Evolutionary conservation across 2,888 invertebrate genomes (phyloP).

Genomic region (Pseudanteris insignis): DNA sequence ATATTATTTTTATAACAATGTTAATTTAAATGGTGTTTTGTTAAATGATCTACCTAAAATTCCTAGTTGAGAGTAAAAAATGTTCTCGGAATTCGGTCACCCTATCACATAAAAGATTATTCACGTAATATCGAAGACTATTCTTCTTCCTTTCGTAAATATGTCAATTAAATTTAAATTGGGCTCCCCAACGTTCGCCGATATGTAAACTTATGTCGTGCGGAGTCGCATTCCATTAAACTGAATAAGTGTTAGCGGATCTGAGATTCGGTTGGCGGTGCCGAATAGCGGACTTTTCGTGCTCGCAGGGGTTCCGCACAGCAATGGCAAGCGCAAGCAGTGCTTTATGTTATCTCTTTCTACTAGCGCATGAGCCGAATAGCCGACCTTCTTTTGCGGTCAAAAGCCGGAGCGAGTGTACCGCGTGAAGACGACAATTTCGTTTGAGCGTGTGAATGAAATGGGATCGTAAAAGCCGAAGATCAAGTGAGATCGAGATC

Average conservation of each 20-base stretch:
- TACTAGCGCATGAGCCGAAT: constrained; percentile 8
- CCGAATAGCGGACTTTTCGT: constrained; percentile 1
- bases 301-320: constrained; percentile 18
- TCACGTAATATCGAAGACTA: too few species aligned
- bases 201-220: constrained; percentile 14
- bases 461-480: constrained; percentile 54
- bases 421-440: constrained; percentile 58
- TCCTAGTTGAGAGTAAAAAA: too few species aligned
- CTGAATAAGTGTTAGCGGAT: constrained; percentile 2
- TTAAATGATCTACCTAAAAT: too few species aligned
- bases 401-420: constrained; percentile 30
- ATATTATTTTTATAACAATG: too few species aligned
- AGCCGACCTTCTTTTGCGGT: constrained; percentile 3
- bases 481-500: constrained; percentile 52
- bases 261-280: not conserved
- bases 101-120: too few species aligned
- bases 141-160: too few species aligned
- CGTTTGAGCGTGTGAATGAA: constrained; percentile 53
- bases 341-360: constrained; percentile 2
- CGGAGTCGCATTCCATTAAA: constrained; percentile 10
- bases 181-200: too few species aligned
- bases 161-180: too few species aligned
- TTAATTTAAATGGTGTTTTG: too few species aligned
- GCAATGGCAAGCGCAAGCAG: too few species aligned
- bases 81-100: too few species aligned